Base-by-base conservation (phyloP, 2,888 invertebrate species). In the Pterostichus niger region DNA sequence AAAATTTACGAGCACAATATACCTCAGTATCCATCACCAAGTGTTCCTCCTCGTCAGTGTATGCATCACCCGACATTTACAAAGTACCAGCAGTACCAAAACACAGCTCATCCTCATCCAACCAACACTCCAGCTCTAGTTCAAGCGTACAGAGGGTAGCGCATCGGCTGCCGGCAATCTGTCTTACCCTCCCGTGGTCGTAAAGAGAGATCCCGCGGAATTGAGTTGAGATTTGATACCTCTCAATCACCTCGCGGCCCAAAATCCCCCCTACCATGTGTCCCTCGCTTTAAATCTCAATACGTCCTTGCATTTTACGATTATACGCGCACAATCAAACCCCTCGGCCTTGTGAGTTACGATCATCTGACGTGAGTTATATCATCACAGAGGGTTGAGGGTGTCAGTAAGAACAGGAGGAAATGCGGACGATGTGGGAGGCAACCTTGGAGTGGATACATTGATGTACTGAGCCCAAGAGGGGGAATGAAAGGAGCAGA, bases 221-320 rank as follows among this genome's bases (percentile, higher is more conserved):
- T 82, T 82, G 81, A 82, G 81, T 73, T 82, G 81, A 82, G 81
- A 82, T 82, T 82, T 82, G 81, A 82, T 82, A 82, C 81, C 71
- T 82, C 81, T 82, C 81, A 56, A 82, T 82, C 81, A 54, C 81
- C 76, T 15, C n/a, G 33, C 33, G 76, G 54, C 9, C 31, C 56
- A 24, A 4, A 17, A 24, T 31, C n/a, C 5, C 40, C 15, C 68
- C 35, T 40, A 9, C 40, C 40, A 40, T 40, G 40, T 54, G 49
- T 17, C 54, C 76, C 54, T 35, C 24, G 13, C 76, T 77, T 54
- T 77, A 77, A 77, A 77, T 77, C 76, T 77, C 81, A 82, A 82
- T 71, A 54, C 81, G 73, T 73, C 81, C 31, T 56, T 56, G 73
- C 81, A 82, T 82, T 82, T 82, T 82, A 82, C 73, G 81, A 82